Percentiles rank a stretch among this genome's conserved stretches.
phyloP scores from a whole-genome alignment of 2,888 invertebrate species.

The Conistra vaccinii region DNA sequence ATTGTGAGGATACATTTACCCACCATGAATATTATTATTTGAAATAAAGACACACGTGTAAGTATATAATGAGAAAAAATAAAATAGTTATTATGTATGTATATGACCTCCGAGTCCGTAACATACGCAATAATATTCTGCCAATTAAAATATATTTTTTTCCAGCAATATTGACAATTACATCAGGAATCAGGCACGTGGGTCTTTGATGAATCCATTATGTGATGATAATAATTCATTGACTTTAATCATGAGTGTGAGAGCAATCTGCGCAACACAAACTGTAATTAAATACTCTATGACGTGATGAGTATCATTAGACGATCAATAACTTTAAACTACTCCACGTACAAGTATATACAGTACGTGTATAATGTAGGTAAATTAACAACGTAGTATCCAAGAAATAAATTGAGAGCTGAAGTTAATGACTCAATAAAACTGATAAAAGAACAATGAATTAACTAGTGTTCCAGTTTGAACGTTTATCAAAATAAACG shows the following conservation, averaged over 20 bases:
- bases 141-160: slow-evolving; percentile 48
- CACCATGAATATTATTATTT: slow-evolving; percentile 26
- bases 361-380: neutral
- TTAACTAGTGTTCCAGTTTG: slow-evolving; percentile 41
- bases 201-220: slow-evolving; percentile 26
- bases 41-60: slow-evolving; percentile 36
- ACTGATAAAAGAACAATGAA: slow-evolving; percentile 57
- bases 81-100: slow-evolving; percentile 31
- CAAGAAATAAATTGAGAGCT: slow-evolving; percentile 35
- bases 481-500: slow-evolving; percentile 48
- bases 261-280: slow-evolving; percentile 58
- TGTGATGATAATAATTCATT: slow-evolving; percentile 56
- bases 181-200: slow-evolving; percentile 40
- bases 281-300: slow-evolving; percentile 51
- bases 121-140: slow-evolving; percentile 41
- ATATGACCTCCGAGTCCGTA: slow-evolving; percentile 35
- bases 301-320: slow-evolving; percentile 32
- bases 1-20: slow-evolving; percentile 20
- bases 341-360: slow-evolving; percentile 5
- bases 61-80: slow-evolving; percentile 28
- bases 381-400: slow-evolving; percentile 19
- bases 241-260: slow-evolving; percentile 43
- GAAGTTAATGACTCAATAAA: slow-evolving; percentile 52
- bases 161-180: slow-evolving; percentile 36
- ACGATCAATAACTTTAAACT: slow-evolving; percentile 30